phyloP scores from a whole-genome alignment of 2,888 invertebrate genomes.

The Eupithecia insigniata region DNA sequence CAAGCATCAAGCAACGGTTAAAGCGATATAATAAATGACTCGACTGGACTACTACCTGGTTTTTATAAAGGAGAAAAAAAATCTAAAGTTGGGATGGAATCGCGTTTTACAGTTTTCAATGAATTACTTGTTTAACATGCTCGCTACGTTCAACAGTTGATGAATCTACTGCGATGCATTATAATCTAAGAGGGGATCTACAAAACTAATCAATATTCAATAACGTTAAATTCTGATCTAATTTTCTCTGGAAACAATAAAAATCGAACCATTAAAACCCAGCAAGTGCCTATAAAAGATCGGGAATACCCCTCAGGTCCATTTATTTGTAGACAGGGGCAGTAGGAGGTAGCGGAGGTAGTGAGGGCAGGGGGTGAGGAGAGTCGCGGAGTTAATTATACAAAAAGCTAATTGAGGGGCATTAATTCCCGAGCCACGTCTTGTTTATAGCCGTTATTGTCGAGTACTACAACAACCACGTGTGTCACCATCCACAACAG shows the following conservation, averaged over 20 bases:
- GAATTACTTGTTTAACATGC: too few species aligned
- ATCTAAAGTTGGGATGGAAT: too few species aligned
- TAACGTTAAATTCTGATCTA: neutral
- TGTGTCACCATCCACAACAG: neutral
- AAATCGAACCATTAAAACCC: neutral
- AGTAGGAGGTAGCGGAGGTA: neutral
- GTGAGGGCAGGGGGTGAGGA: neutral
- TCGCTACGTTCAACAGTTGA: too few species aligned
- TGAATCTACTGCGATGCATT: too few species aligned
- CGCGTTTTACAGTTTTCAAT: too few species aligned
- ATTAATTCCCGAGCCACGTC: neutral
- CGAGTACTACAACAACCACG: neutral
- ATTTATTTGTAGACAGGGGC: neutral
- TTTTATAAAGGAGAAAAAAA: too few species aligned
- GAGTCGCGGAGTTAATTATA: neutral
- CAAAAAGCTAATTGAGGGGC: constrained; percentile 4
- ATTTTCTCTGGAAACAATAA: neutral
- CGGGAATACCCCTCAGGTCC: neutral
- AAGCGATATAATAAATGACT: too few species aligned
- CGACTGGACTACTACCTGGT: too few species aligned
- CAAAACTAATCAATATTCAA: neutral
- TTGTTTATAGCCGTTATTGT: neutral
- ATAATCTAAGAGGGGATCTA: too few species aligned
- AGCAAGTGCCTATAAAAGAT: neutral
- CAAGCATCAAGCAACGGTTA: too few species aligned